Evolutionary conservation across 2,113 vertebrate genomes (phyloP), one percentile per base, ranked within the genome.

Genomic region (Otis tarda): DNA sequence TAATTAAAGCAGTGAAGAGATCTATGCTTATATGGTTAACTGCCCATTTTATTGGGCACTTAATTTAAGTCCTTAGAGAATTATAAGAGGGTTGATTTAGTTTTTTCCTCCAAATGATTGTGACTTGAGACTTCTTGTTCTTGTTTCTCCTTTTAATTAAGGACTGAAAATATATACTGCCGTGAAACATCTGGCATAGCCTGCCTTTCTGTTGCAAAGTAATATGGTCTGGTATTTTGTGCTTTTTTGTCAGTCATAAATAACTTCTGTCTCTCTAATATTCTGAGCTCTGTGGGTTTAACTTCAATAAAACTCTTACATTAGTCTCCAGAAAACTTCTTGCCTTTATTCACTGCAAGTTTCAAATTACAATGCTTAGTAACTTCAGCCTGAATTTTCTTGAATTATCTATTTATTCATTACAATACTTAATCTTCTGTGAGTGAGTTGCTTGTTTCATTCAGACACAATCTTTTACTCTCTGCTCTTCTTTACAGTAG

Each of bases 21-120:
- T 97, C 84, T 95, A 33, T 95, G 75, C 82, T 96, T 78, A 83
- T 52, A 37, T 87, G 56, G 70, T 94, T 93, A 91, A 79, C 90
- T 89, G 90, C 45, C 94, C 61, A 25, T 65, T 95, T 93, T 47
- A 56, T 70, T 84, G 49, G 73, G 45, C 30, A 39, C 93, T 96
- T 97, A 74, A 95, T 37, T 93, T 74, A 93, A 94, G 76, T 89
- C 79, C 49, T 24, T 8, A 22, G 87, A 93, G 87, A 91, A 92
- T 83, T 37, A 4, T 80, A 43, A 55, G 50, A 89, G 82, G 95
- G 56, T 89, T 61, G 64, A 69, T 94, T 95, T 85, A 55, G 49
- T 11, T 93, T 96, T 68, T 85, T 59, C 55, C 24, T 80, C 86
- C 82, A 30, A 37, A 70, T 15, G 69, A 60, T 24, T 68, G 31